phyloP scores from a whole-genome alignment of 1,140 invertebrate genomes.

The Temnothorax longispinosus region DNA sequence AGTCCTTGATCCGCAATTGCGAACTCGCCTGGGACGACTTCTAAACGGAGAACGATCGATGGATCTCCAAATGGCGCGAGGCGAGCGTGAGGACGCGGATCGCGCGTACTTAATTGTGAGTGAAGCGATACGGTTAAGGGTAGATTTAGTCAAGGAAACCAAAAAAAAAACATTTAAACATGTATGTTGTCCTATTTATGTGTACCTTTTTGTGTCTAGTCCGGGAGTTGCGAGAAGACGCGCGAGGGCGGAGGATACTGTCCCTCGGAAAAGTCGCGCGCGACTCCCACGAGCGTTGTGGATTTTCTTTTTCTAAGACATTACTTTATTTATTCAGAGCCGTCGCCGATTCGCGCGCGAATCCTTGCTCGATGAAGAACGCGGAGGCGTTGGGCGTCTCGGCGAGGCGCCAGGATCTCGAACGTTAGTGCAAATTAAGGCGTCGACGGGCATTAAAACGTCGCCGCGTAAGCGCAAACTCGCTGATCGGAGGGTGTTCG shows the following conservation, averaged over 20 bases:
- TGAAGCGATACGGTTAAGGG: conserved; percentile 42
- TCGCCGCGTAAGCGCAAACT: conserved; percentile 33
- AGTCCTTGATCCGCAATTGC: not conserved
- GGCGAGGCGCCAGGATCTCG: conserved; percentile 62
- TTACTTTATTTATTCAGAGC: conserved; percentile 71
- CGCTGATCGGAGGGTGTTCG: conserved; percentile 30
- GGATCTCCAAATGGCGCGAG: not conserved
- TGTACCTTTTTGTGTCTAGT: conserved; percentile 85
- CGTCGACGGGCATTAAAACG: conserved; percentile 9
- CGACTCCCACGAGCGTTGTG: conserved; percentile 49
- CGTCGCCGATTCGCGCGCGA: conserved; percentile 6
- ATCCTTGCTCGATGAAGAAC: not conserved
- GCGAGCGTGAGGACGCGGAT: conserved; percentile 6
- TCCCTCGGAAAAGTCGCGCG: not conserved
- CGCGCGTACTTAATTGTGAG: conserved; percentile 37
- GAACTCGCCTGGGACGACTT: not conserved
- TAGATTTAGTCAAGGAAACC: conserved; percentile 48
- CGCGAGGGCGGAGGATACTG: not conserved
- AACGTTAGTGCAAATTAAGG: conserved; percentile 72
- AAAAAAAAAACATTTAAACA: conserved; percentile 26
- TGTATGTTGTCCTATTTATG: conserved; percentile 80
- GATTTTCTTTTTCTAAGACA: conserved; percentile 57
- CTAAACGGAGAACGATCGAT: not conserved
- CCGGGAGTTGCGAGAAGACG: conserved; percentile 74
- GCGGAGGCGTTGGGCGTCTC: not conserved